phyloP scores from a whole-genome alignment of 2,797 vertebrate species.

The Bryconaethiops microstoma region DNA sequence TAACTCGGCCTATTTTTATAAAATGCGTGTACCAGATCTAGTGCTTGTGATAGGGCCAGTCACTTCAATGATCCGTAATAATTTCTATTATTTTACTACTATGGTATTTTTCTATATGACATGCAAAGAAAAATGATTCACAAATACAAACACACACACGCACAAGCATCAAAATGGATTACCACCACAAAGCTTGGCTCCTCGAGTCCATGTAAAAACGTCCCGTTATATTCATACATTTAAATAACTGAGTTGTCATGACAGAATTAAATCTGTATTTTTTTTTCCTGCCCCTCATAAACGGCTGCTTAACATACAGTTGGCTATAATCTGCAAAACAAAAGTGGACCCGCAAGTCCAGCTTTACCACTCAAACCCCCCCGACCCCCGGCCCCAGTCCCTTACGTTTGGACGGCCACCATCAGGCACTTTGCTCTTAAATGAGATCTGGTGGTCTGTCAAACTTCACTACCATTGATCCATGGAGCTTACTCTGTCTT shows the following conservation, averaged over 20 bases:
- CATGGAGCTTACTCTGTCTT: background rate
- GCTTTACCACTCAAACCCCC: background rate
- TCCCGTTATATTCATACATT: background rate
- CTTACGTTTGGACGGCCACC: background rate
- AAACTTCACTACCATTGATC: background rate
- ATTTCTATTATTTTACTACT: too few species aligned
- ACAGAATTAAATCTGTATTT: background rate
- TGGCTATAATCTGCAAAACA: too few species aligned
- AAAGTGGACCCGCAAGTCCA: background rate
- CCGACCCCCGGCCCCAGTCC: too few species aligned
- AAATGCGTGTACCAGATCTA: background rate
- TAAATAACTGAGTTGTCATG: background rate
- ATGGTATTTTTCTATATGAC: background rate
- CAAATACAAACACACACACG: slow-evolving; percentile 15
- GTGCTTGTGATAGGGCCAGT: background rate
- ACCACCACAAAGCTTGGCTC: background rate
- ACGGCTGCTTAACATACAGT: background rate
- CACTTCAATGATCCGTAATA: background rate
- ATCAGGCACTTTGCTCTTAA: background rate
- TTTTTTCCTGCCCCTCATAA: background rate
- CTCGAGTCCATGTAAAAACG: background rate
- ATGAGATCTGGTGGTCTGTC: background rate
- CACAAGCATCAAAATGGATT: background rate
- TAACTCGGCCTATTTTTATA: background rate
- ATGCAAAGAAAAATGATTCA: background rate